Conservation (phyloP, 2,888 invertebrate species). For the Slavum lentiscoides region DNA sequence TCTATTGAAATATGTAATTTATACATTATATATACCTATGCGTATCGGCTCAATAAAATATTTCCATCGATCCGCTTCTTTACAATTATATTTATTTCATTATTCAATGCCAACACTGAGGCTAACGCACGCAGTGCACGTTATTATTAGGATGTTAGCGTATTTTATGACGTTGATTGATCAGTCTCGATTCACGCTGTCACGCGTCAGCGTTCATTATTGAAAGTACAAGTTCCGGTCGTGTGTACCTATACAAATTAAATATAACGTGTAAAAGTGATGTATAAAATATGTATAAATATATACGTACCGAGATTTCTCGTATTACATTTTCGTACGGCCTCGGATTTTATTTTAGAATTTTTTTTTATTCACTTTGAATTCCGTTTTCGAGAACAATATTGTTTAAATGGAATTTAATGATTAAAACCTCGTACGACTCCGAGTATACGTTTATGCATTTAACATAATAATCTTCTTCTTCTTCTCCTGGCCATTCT, state of each 20-base stretch:
- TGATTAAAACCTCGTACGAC: no score
- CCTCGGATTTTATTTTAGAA: neutral
- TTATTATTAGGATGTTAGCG: conserved; percentile 6
- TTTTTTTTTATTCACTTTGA: neutral
- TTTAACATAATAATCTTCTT: no score
- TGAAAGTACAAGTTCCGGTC: neutral
- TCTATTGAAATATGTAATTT: neutral
- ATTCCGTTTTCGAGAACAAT: neutral
- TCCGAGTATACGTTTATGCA: no score
- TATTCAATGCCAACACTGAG: neutral
- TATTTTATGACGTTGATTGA: conserved; percentile 20
- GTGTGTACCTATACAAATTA: neutral
- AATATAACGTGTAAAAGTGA: neutral
- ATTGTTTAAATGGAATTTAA: no score
- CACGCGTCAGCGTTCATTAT: neutral
- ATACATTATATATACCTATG: no score
- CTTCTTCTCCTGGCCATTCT: no score
- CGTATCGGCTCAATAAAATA: neutral
- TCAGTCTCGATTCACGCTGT: neutral
- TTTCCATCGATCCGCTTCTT: neutral
- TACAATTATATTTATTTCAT: conserved; percentile 15
- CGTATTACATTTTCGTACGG: neutral
- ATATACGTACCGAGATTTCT: neutral
- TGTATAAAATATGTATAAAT: neutral
- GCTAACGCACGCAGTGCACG: neutral